Base-by-base conservation (phyloP, 2,113 vertebrate genomes). In the Pimephales promelas region DNA sequence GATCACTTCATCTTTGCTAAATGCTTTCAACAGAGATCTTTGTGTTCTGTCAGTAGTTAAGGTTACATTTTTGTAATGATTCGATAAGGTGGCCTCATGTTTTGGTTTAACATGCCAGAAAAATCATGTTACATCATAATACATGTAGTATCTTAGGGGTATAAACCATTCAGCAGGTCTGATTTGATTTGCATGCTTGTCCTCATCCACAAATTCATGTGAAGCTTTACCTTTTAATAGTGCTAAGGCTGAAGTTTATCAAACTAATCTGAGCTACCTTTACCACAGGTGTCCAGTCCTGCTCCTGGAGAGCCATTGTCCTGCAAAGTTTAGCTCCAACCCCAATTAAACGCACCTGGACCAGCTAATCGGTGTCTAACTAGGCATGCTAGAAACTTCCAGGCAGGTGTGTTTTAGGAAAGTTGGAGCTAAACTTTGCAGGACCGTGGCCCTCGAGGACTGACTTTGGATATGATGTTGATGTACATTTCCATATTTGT, bases 51-150 rank as follows among this genome's bases (percentile, higher is more conserved):
- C 73, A 54, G 24, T 36, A 40, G 18, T 47, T 28, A 6, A 13
- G 34, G 36, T 45, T 13, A 56, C 3, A 10, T 77, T 59, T 77
- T 76, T 76, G 52, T 36, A 76, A 57, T 57, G 10, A n/a, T 40
- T 20, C 4, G 10, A 18, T 66, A 36, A 36, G 18, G 14, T 28
- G 6, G 71, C 43, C 45, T 52, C 24, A 73, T 52, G 45, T 16
- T 49, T 52, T 62, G 24, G 10, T 34, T 28, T 47, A 64, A 24
- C 4, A 7, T 62, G 59, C 5, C 40, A 64, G 59, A 79, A 47
- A 79, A 61, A 47, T 26, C n/a, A 49, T 64, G 40, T 64, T 45
- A 14, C 59, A n/a, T 49, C 59, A 64, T 31, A 49, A 49, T 66
- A 43, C 14, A 16, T 74, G 45, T 45, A 40, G 11, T 20, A 56